A percentile compares a stretch with the other conserved stretches of the same genome.
These are phyloP conservation scores for Melanostoma mellinum DNA, from an alignment of 2,888 invertebrate genomes.

Conservation along the genomic window DNA sequence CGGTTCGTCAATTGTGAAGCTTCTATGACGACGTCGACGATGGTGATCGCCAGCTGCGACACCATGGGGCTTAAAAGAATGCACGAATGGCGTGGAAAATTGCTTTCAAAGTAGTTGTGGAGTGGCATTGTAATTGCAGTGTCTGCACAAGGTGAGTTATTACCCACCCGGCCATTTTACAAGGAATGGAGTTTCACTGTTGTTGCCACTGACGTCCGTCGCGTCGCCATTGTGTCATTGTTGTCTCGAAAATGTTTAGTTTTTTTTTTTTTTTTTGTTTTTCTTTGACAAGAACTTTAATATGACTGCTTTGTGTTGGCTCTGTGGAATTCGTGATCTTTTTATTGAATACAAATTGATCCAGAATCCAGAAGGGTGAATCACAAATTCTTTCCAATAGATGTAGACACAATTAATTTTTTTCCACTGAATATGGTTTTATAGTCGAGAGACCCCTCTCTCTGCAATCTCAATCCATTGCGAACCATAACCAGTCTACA, in stretches of 20 bases:
- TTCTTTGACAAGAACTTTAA: not conserved
- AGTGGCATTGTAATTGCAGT: constrained; percentile 36
- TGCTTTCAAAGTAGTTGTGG: constrained; percentile 42
- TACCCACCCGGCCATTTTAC: constrained; percentile 27
- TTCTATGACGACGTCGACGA: constrained; percentile 18
- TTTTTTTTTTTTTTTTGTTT: not conserved
- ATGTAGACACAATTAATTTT: too few species aligned
- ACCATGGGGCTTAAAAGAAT: constrained; percentile 59
- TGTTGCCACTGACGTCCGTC: constrained; percentile 1
- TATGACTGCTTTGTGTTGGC: constrained; percentile 19
- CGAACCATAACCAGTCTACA: too few species aligned
- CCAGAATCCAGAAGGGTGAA: constrained; percentile 9
- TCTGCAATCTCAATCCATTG: too few species aligned
- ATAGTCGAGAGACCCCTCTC: too few species aligned
- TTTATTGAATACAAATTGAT: constrained; percentile 53
- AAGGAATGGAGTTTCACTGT: constrained; percentile 11
- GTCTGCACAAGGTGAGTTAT: constrained; percentile 43
- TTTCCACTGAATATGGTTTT: too few species aligned
- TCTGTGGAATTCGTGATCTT: constrained; percentile 26
- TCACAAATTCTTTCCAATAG: constrained; percentile 13
- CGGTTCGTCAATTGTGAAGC: constrained; percentile 13
- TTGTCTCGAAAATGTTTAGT: not conserved
- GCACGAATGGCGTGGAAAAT: constrained; percentile 69
- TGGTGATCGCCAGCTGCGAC: constrained; percentile 52
- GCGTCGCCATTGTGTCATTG: constrained; percentile 8